Conservation (phyloP, 1,140 invertebrate genomes). For the Holotrichia oblita region DNA sequence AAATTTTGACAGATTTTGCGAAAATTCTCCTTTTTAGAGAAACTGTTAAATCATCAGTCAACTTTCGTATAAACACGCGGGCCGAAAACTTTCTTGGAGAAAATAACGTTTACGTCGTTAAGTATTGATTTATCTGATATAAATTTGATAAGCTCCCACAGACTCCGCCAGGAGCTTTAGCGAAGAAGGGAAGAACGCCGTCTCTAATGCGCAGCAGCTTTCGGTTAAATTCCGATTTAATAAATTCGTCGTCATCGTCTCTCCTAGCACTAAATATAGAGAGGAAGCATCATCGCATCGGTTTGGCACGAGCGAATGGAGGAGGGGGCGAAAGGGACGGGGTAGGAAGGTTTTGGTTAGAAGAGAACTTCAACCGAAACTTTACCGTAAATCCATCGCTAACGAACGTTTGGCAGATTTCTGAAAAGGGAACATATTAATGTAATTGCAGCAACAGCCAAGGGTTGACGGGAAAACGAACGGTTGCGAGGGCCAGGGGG, state of each 20-base stretch:
- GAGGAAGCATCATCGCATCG: too few relatives aligned
- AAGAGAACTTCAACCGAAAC: not conserved
- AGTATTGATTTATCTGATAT: not conserved
- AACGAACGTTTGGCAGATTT: constrained; percentile 16
- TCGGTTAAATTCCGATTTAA: constrained; percentile 2
- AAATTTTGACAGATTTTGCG: too few relatives aligned
- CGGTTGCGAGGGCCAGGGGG: not conserved
- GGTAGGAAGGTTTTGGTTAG: too few relatives aligned
- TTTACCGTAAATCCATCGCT: not conserved
- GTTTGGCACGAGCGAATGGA: too few relatives aligned
- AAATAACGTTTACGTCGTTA: not conserved
- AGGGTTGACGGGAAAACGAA: too few relatives aligned
- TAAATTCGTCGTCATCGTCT: not conserved
- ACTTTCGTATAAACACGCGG: too few relatives aligned
- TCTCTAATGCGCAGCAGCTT: not conserved
- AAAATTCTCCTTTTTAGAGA: too few relatives aligned
- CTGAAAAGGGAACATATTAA: not conserved
- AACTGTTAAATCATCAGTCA: too few relatives aligned
- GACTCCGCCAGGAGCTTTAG: not conserved
- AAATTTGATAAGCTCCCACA: constrained; percentile 13
- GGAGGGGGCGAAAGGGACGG: too few relatives aligned
- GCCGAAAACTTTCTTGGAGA: not conserved
- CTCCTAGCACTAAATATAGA: too few relatives aligned
- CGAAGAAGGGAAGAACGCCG: not conserved
- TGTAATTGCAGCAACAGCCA: not conserved